Evolutionary conservation across 2,888 invertebrate genomes (phyloP), one percentile per base, ranked within the genome.

Genomic region (Ectropis crepuscularia): DNA sequence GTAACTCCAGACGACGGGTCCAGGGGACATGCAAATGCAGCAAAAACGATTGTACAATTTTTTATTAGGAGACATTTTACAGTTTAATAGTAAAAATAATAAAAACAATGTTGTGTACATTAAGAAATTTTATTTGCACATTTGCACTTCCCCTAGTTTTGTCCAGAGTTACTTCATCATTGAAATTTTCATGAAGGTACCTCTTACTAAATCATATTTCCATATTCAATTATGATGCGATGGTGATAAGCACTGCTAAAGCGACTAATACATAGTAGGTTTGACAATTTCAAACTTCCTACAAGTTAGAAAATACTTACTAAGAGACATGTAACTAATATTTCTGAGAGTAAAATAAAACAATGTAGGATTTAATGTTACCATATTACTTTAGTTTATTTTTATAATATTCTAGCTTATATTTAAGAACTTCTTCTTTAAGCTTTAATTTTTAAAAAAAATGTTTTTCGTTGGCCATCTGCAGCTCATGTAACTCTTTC

Each of bases 391-490:
- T 41, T 53, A n/a, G n/a, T n/a, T 53, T 53, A n/a, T 28, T 53
- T 42, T 53, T 42, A 11, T 53, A 53, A 53, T 53, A 53, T 8
- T 28, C 16, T 10, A 53, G 10, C 42, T 53, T 41, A 10, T 6
- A n/a, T 5, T 10, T 16, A 7, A 39, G 16, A 6, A 53, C 4
- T 6, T 9, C 42, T 53, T 53, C 53, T 53, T 53, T 28, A 6
- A 53, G n/a, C 7, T 28, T 53, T 5, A 28, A 53, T 11, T 53
- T 53, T 6, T 53, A 12, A 5, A n/a, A n/a, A n/a, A n/a, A n/a
- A n/a, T n/a, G n/a, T n/a, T 53, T 38, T 28, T 53, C 42, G 9
- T 53, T 53, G 10, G 39, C 53, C 39, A 53, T 38, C 42, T 53
- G 53, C 37, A 42, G 10, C n/a, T 9, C 11, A 53, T 53, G 53